Evolutionary conservation across 1,140 invertebrate species (phyloP).

Genomic region (Linepithema humile): DNA sequence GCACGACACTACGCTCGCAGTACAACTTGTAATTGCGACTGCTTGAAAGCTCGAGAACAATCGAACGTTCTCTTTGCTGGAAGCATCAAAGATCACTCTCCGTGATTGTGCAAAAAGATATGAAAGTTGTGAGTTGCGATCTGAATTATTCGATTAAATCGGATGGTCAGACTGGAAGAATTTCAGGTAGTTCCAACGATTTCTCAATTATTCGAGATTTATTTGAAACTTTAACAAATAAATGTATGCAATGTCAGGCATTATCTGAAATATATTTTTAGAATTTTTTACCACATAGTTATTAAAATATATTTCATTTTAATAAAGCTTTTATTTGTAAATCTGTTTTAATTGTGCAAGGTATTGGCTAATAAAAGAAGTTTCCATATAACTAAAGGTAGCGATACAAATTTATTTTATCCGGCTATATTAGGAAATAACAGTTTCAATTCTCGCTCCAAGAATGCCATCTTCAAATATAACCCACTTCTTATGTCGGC

Average conservation of each 20-base stretch:
- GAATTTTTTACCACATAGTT: no score
- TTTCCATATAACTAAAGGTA: constrained; percentile 1
- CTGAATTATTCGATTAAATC: constrained; percentile 39
- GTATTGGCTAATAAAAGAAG: background rate
- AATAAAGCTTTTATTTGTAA: no score
- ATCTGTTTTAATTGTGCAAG: background rate
- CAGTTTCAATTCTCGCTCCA: constrained; percentile 34
- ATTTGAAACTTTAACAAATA: no score
- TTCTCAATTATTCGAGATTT: no score
- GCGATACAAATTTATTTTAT: background rate
- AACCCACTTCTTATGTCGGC: constrained; percentile 33
- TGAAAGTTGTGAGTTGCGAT: background rate
- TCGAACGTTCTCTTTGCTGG: constrained; percentile 29
- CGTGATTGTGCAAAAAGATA: constrained; percentile 9
- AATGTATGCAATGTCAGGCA: no score
- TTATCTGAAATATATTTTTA: no score
- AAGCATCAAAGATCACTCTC: constrained; percentile 8
- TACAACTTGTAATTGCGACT: constrained; percentile 40
- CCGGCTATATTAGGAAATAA: background rate
- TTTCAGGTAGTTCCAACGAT: no score
- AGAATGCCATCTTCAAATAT: constrained; percentile 36
- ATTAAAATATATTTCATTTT: no score
- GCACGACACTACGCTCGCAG: constrained; percentile 15
- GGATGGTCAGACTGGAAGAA: background rate
- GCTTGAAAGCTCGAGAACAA: constrained; percentile 35